phyloP scores from a whole-genome alignment of 1,140 invertebrate genomes.

The Halotydeus destructor region DNA sequence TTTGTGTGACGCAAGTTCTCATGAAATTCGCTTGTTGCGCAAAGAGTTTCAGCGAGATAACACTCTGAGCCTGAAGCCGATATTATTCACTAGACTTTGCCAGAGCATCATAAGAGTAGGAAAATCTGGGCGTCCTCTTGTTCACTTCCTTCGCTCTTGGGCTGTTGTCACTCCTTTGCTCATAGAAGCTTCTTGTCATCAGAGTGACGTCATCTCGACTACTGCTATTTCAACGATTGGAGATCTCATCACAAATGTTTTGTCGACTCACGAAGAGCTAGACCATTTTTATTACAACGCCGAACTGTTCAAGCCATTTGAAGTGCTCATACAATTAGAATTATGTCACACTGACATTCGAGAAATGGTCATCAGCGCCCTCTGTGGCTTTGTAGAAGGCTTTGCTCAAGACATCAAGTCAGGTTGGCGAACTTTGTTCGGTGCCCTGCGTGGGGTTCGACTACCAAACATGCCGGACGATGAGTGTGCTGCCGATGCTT shows the following conservation, averaged over 20 bases:
- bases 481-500: not conserved
- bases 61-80: conserved; percentile 19
- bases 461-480: conserved; percentile 16
- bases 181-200: conserved; percentile 80
- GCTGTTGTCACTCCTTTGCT: conserved; percentile 69
- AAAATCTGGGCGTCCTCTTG: conserved; percentile 57
- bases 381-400: conserved; percentile 84
- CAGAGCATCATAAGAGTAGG: conserved; percentile 69
- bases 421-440: conserved; percentile 78
- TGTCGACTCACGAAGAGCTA: conserved; percentile 59
- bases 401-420: conserved; percentile 74
- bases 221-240: conserved; percentile 81
- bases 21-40: not conserved
- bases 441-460: conserved; percentile 55
- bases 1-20: conserved; percentile 46
- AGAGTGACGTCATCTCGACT: conserved; percentile 60
- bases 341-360: conserved; percentile 71
- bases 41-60: not conserved
- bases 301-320: conserved; percentile 78
- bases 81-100: conserved; percentile 55
- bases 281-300: conserved; percentile 89
- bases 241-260: conserved; percentile 61
- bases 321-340: conserved; percentile 75
- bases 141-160: conserved; percentile 76
- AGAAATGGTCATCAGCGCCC: conserved; percentile 75